These are phyloP conservation scores for Graphium colonna DNA, from an alignment of 2,888 invertebrate genomes.

Conservation along the genomic window DNA sequence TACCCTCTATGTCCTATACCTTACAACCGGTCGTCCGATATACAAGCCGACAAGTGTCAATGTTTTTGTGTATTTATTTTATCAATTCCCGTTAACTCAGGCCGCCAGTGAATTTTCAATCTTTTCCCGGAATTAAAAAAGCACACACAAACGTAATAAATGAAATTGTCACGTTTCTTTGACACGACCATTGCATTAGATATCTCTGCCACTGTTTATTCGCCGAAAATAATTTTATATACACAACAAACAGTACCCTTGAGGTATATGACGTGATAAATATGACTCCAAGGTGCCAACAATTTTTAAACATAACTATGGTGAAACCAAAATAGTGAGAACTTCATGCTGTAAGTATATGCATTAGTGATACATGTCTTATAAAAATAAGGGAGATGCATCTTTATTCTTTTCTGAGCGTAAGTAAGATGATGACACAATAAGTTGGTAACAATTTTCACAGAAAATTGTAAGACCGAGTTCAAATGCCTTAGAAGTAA, in stretches of 20 bases:
- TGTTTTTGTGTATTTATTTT: constrained; percentile 21
- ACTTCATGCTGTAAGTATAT: too few relatives aligned
- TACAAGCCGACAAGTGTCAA: constrained; percentile 22
- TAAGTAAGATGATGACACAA: too few relatives aligned
- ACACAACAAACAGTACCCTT: neutral
- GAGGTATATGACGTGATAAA: neutral
- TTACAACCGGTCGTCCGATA: constrained; percentile 17
- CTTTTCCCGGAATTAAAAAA: constrained; percentile 10
- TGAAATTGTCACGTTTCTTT: constrained; percentile 17
- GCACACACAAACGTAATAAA: constrained; percentile 7
- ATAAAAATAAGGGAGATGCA: too few relatives aligned
- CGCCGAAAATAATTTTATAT: neutral
- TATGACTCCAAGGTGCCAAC: too few relatives aligned
- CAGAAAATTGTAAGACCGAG: too few relatives aligned
- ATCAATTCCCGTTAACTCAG: constrained; percentile 19
- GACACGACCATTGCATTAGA: constrained; percentile 11
- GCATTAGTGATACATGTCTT: too few relatives aligned
- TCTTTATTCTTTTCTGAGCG: too few relatives aligned
- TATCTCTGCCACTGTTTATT: neutral
- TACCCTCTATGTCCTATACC: neutral
- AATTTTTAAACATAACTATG: too few relatives aligned
- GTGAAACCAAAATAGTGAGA: too few relatives aligned
- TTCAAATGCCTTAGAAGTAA: too few relatives aligned
- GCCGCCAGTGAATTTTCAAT: constrained; percentile 7
- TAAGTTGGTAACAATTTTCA: too few relatives aligned